phyloP scores from a whole-genome alignment of 2,888 invertebrate species.

The Ceriagrion tenellum region DNA sequence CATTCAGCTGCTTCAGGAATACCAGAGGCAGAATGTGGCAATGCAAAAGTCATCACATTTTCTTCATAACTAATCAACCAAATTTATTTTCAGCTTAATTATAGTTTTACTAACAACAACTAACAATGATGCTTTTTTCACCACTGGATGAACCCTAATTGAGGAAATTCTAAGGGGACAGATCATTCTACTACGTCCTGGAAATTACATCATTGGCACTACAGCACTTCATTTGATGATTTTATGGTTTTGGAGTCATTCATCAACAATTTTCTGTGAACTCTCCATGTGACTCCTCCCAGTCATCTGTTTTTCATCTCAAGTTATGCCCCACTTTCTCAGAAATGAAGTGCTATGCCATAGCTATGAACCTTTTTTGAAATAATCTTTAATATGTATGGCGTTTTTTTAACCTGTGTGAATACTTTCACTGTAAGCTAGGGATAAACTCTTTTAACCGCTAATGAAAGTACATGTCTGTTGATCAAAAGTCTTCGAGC shows the following conservation, averaged over 20 bases:
- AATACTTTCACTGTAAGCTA: conserved; percentile 46
- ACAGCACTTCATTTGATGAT: conserved; percentile 28
- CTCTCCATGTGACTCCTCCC: conserved; percentile 3
- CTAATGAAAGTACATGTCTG: conserved; percentile 56
- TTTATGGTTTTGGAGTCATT: not conserved
- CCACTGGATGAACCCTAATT: conserved; percentile 39
- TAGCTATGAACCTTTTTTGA: conserved; percentile 12
- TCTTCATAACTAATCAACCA: conserved; percentile 4
- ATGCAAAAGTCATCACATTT: not conserved
- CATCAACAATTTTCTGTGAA: not conserved
- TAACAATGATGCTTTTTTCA: conserved; percentile 48
- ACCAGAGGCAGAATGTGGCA: conserved; percentile 38
- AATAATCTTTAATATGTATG: conserved; percentile 7
- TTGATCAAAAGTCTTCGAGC: conserved; percentile 49
- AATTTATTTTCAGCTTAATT: conserved; percentile 60
- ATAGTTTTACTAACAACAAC: conserved; percentile 53
- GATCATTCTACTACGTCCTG: conserved; percentile 36
- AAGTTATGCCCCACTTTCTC: not conserved
- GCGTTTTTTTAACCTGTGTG: conserved; percentile 38
- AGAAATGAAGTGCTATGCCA: conserved; percentile 34
- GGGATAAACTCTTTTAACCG: conserved; percentile 49
- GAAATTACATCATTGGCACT: conserved; percentile 17
- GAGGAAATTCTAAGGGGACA: not conserved
- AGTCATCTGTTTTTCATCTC: not conserved
- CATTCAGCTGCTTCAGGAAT: conserved; percentile 47